Base-by-base conservation (phyloP, 2,888 invertebrate species). In the Agonopterix heracliana region DNA sequence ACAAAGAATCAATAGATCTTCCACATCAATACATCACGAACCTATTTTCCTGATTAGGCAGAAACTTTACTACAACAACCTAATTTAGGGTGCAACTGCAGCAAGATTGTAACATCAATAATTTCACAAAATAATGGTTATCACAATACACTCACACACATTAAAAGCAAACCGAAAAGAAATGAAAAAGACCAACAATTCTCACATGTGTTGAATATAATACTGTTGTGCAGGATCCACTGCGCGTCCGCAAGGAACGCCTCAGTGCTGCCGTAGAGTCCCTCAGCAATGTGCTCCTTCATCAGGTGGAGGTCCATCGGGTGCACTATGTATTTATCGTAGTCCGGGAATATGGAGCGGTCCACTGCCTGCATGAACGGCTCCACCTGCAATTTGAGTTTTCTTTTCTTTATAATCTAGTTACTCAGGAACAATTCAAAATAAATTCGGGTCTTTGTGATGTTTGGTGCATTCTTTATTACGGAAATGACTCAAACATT, bases 161-260 rank as follows among this genome's bases (percentile, higher is more conserved):
- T 8, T 11, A 34, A 11, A 44, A 10, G 12, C 44, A 11, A 44
- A n/a, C 44, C 10, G 41, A 45, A 41, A 50, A 51, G 50, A 54
- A 26, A 55, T 55, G 47, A 46, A 60, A 59, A 57, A 61, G 54
- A 60, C 61, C 64, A 64, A 60, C 53, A 60, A 55, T 60, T 89
- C 93, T 91, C 90, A 95, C 97, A 91, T 67, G 96, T 94, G 86
- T 96, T 97, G 74, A 95, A 97, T 55, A 97, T 93, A 52, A 95
- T 93, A 68, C 96, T 95, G 80, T 98, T 98, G 77, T 98, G 98
- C 47, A 96, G 90, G 67, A 98, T 95, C 98, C 98, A 98, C 75
- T 96, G 96, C 8, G 94, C 93, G 78, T 98, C 98, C 1, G 95
- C 93, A 49, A 95, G 88, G 79, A 98, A 97, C 2, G 96, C 95